phyloP scores from a whole-genome alignment of 2,797 vertebrate genomes.

The Melanotaenia boesemani region DNA sequence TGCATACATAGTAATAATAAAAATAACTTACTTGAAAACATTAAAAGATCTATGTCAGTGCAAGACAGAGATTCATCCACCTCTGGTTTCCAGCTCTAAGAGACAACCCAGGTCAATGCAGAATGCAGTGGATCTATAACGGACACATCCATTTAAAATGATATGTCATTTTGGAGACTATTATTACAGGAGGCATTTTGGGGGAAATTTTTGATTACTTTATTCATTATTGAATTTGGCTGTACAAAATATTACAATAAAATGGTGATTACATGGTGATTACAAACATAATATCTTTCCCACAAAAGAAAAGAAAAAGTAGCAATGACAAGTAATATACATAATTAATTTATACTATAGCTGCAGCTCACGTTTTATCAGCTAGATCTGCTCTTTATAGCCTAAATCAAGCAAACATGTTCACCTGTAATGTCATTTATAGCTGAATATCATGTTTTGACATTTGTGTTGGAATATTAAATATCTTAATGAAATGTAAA shows the following conservation, averaged over 20 bases:
- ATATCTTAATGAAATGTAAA: not conserved
- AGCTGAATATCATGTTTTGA: not conserved
- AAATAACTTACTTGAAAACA: not conserved
- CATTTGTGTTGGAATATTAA: constrained; percentile 1
- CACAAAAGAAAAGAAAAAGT: constrained; percentile 4
- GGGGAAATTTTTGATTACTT: constrained; percentile 20
- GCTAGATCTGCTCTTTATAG: not conserved
- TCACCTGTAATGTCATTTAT: not conserved
- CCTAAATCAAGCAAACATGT: not conserved
- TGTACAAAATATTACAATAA: constrained; percentile 36
- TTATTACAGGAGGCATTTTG: not conserved
- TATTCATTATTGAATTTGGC: constrained; percentile 40
- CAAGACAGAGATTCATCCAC: not conserved
- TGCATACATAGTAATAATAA: not conserved
- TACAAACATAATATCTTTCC: constrained; percentile 32
- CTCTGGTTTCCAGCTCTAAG: constrained; percentile 24
- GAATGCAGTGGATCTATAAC: constrained; percentile 53
- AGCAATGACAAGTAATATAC: constrained; percentile 18
- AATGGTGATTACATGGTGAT: constrained; percentile 15
- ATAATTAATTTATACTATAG: not conserved
- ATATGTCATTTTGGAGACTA: not conserved
- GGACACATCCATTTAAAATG: constrained; percentile 23
- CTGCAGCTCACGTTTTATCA: not conserved
- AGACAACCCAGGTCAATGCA: constrained; percentile 49
- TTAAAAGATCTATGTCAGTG: not conserved